Evolutionary conservation across 2,888 invertebrate species (phyloP), one percentile per base, ranked within the genome.

Genomic region (Apamea crenata): DNA sequence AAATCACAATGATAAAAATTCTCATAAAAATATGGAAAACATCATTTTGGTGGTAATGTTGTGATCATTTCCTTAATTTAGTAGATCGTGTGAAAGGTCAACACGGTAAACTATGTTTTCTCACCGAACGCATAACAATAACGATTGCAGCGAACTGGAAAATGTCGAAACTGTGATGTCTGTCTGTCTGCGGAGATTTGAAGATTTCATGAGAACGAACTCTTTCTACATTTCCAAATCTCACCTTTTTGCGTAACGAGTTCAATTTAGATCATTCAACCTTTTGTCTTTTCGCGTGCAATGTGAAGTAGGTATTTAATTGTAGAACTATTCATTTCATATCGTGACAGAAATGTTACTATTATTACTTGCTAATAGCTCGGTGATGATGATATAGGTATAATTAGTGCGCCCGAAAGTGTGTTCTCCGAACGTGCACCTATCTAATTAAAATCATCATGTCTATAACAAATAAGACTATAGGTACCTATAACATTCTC

Each of bases 31-130:
- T 78, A 74, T 71, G 29, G 66, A 61, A 72, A 84, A 29, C 61
- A 29, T 77, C n/a, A n/a, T 78, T 78, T 63, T 16, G 72, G 56
- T 77, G 71, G 84, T 85, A 72, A 81, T 81, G 78, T 61, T 87
- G 83, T 86, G 77, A 82, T 83, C 61, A 80, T 87, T 89, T 89
- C 88, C 87, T 81, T 87, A 85, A 87, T 87, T 90, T 86, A 87
- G 84, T 89, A 82, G 89, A 90, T 83, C 93, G 91, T 93, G 94
- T 87, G 93, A 94, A 93, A 93, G 92, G 91, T 91, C 91, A 90
- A 75, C 81, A 85, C 79, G 74, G 81, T 78, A 78, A 84, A 88
- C 83, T 81, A 77, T 80, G 67, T 85, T 86, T 87, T 86, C 85
- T 77, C 81, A 80, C 78, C 76, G 75, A 74, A 78, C 77, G 63